These are phyloP conservation scores for Bembecia ichneumoniformis DNA, from an alignment of 2,888 invertebrate species.

Conservation along the genomic window DNA sequence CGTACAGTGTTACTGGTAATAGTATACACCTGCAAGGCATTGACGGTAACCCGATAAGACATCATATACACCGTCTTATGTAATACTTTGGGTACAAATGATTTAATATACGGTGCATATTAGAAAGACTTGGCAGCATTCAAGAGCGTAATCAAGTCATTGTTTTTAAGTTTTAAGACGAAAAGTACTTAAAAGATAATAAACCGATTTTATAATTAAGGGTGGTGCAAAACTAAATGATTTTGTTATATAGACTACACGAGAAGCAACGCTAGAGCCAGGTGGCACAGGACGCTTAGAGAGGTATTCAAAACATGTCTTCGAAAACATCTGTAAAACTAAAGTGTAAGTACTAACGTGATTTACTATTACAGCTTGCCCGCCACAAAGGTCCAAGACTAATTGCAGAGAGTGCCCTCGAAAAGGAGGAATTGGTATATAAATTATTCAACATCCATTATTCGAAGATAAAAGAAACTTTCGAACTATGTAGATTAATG, in stretches of 20 bases:
- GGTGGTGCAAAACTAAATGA: too few relatives aligned
- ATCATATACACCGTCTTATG: slow-evolving; percentile 16
- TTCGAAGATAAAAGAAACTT: slow-evolving; percentile 3
- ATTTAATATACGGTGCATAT: slow-evolving; percentile 18
- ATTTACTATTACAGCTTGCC: too few relatives aligned
- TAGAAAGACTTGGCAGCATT: not conserved
- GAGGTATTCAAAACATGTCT: too few relatives aligned
- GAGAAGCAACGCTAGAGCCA: too few relatives aligned
- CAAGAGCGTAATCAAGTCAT: not conserved
- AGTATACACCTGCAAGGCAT: slow-evolving; percentile 24
- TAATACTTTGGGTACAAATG: slow-evolving; percentile 23
- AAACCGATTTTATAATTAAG: too few relatives aligned
- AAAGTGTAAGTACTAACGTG: too few relatives aligned
- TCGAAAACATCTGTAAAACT: too few relatives aligned
- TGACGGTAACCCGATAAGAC: slow-evolving; percentile 32
- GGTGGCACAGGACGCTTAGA: too few relatives aligned
- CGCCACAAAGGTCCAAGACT: too few relatives aligned
- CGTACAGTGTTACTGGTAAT: slow-evolving; percentile 26
- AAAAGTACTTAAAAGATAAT: too few relatives aligned
- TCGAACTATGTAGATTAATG: not conserved
- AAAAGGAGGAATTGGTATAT: slow-evolving; percentile 1
- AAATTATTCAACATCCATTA: slow-evolving; percentile 2
- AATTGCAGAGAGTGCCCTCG: not conserved
- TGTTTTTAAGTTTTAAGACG: too few relatives aligned
- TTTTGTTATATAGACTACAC: too few relatives aligned